Conservation (phyloP, 2,888 invertebrate species). For the Pachliopta kotzebuea region DNA sequence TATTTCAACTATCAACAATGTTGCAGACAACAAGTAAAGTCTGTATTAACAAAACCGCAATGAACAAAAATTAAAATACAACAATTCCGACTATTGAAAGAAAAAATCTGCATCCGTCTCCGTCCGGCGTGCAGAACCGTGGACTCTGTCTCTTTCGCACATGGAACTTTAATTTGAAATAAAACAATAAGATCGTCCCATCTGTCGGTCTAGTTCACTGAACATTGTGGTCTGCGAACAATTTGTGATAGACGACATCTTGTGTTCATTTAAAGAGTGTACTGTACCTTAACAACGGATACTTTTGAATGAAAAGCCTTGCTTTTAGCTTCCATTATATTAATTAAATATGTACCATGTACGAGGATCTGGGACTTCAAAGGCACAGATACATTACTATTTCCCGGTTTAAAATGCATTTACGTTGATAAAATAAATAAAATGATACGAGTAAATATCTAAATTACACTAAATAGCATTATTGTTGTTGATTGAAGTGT, state of each 20-base stretch:
- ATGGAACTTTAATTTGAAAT: slow-evolving; percentile 24
- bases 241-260: slow-evolving; percentile 51
- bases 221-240: slow-evolving; percentile 46
- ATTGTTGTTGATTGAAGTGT: no score
- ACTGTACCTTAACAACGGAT: slow-evolving; percentile 19
- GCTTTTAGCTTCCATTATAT: no score
- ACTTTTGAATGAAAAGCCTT: no score
- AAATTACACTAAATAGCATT: no score
- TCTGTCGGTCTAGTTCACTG: slow-evolving; percentile 49
- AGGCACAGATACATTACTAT: no score
- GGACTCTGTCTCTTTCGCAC: slow-evolving; percentile 29
- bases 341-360: no score
- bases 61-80: slow-evolving; percentile 19
- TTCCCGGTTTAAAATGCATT: no score
- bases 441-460: no score
- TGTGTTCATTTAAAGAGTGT: slow-evolving; percentile 33
- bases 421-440: no score
- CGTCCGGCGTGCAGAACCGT: background rate
- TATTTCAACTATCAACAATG: slow-evolving; percentile 18
- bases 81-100: slow-evolving; percentile 1
- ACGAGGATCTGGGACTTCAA: no score
- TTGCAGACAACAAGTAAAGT: no score
- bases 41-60: slow-evolving; percentile 21
- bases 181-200: slow-evolving; percentile 43
- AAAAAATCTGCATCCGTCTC: slow-evolving; percentile 18